A percentile compares a stretch with the other conserved stretches of the same genome.
Conservation (phyloP, 2,797 vertebrate species). For the Thalassophryne amazonica region DNA sequence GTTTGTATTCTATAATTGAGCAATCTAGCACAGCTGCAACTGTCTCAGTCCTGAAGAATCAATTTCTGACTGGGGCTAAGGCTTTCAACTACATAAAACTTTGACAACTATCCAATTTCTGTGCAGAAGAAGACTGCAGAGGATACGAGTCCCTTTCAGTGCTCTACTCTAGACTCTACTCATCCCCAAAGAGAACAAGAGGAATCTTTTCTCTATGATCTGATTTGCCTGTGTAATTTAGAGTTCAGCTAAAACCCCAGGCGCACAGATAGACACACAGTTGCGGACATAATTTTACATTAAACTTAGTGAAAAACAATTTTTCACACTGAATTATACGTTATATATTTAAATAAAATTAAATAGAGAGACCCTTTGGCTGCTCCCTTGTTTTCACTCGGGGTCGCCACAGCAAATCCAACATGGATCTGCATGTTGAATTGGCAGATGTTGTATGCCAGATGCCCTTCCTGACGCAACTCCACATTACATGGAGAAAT, state of each 20-base stretch:
- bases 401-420: no score
- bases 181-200: not conserved
- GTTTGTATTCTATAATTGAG: not conserved
- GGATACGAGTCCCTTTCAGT: slow-evolving; percentile 2
- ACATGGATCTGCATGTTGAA: no score
- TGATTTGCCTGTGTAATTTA: not conserved
- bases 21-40: not conserved
- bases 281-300: no score
- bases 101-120: slow-evolving; percentile 2
- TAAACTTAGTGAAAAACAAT: no score
- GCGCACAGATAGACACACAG: not conserved
- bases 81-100: slow-evolving; percentile 6
- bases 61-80: slow-evolving; percentile 12
- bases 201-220: not conserved
- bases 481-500: no score
- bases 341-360: no score
- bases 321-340: no score
- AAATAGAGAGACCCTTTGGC: no score
- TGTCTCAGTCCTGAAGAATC: slow-evolving; percentile 1
- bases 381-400: no score
- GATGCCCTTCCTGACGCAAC: no score
- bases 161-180: not conserved
- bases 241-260: not conserved
- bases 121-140: slow-evolving; percentile 1
- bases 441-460: no score